Evolutionary conservation across 2,888 invertebrate genomes (phyloP), one percentile per base, ranked within the genome.

Genomic region (Tanypteryx hageni): DNA sequence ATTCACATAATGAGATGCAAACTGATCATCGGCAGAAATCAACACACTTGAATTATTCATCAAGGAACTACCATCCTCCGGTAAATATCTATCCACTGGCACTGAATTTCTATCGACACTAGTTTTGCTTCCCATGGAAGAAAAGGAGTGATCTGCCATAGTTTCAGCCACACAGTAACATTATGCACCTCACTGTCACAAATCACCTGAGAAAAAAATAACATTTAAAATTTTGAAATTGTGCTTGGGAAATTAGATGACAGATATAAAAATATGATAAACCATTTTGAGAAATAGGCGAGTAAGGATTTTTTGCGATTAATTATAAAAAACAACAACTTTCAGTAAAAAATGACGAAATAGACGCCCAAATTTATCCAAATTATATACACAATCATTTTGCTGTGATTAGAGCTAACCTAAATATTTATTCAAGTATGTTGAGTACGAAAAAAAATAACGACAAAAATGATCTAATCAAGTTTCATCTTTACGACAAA

Each of bases 111-210:
- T 89, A 8, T 89, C 89, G 11, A 89, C 18, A 11, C 14, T 11
- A n/a, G n/a, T n/a, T 44, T 89, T 44, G 27, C 89, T 27, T 68
- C 64, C 64, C 31, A 44, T 0, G 64, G 64, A 64, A 89, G 44
- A 16, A 5, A 89, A 68, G 64, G 44, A 64, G 89, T 68, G 18
- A n/a, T 68, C 89, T 16, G 64, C 89, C 89, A 68, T 89, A 16
- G 59, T 64, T 64, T 68, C 11, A 89, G 11, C 44, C 11, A 14
- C 44, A 44, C 56, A 68, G 18, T 64, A n/a, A 18, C 44, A 61
- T 76, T 27, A 89, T 68, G 64, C 18, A 18, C 64, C 44, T 22
- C 64, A 44, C 61, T 31, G 27, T 14, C 89, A 64, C 22, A 31
- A 64, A 64, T 76, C 9, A 61, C 89, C 89, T 89, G 44, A 10